A percentile compares a stretch with the other conserved stretches of the same genome.
Conservation (phyloP, 2,888 invertebrate species). For the Himalopsyche anomala region DNA sequence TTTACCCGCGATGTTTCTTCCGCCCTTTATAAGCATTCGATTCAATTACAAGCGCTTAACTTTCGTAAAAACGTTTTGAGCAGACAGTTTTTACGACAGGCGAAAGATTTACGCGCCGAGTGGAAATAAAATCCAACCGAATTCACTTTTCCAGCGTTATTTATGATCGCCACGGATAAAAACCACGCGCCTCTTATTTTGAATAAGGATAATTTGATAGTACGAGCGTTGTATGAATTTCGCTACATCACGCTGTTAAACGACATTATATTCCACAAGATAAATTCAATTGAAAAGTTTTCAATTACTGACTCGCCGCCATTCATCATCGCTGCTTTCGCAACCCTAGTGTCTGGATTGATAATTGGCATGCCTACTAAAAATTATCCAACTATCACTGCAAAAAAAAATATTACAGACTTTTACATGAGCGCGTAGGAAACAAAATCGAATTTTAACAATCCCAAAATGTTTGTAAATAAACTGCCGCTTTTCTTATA, state of each 20-base stretch:
- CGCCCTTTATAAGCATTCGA: constrained; percentile 32
- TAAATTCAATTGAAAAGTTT: no score
- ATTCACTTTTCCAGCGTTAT: constrained; percentile 37
- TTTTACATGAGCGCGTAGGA: no score
- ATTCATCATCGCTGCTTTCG: no score
- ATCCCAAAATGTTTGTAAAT: no score
- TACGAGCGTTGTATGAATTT: constrained; percentile 3
- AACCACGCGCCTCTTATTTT: not conserved
- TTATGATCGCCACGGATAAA: constrained; percentile 32
- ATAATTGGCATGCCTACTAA: no score
- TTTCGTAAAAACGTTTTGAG: constrained; percentile 42
- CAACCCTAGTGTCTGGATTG: no score
- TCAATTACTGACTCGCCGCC: no score
- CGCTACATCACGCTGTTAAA: not conserved
- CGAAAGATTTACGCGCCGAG: constrained; percentile 31
- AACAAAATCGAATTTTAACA: no score
- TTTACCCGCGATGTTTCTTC: constrained; percentile 32
- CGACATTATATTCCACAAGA: no score
- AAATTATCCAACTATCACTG: no score
- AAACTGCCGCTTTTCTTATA: no score
- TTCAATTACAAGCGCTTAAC: constrained; percentile 38
- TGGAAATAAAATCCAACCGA: constrained; percentile 34
- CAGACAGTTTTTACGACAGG: constrained; percentile 37
- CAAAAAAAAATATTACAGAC: no score
- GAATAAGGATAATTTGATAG: constrained; percentile 36